Evolutionary conservation across 2,888 invertebrate species (phyloP), one percentile per base, ranked within the genome.

Genomic region (Pheosia tremula): DNA sequence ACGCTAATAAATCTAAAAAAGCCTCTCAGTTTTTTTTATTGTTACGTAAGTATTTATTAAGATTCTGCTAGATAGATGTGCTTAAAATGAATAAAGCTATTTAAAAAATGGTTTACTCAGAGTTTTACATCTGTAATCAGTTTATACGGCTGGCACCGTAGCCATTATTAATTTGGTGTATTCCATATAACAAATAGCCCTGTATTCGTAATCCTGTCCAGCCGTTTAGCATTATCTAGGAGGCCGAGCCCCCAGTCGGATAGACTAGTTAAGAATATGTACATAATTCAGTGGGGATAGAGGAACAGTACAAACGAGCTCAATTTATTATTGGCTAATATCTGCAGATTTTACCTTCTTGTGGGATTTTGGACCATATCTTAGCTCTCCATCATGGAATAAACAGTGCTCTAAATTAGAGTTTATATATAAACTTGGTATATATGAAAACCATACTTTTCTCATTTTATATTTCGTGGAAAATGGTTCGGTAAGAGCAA

Each of bases 151-250:
- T 50, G 13, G 38, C 11, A 11, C 38, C 37, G 54, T 38, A 10
- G 59, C 56, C 49, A 67, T 64, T 54, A 54, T 55, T 62, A 59
- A 61, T 53, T 43, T 13, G 38, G 10, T 36, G 8, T 56, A 61
- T 52, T 56, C 11, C 47, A 59, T 63, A 39, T 52, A 61, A 71
- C 54, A 58, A 71, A 71, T 71, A 36, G 58, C 56, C 56, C 7
- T 43, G 53, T 59, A 63, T 68, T 59, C 38, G 56, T 63, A 60
- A 63, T 59, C 9, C 45, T 63, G 58, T 60, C 47, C 24, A 57
- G 54, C 4, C 57, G 53, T 60, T 71, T 55, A 59, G 53, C 58
- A 62, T 63, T 67, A 68, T 60, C 53, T 61, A 41, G 11, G 52
- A 58, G 43, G 10, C 52, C 38, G 56, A 39, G 36, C 41, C 45